Percentiles rank a stretch among this genome's conserved stretches.
Conservation (phyloP, 2,888 invertebrate genomes). For the Nemurella pictetii region DNA sequence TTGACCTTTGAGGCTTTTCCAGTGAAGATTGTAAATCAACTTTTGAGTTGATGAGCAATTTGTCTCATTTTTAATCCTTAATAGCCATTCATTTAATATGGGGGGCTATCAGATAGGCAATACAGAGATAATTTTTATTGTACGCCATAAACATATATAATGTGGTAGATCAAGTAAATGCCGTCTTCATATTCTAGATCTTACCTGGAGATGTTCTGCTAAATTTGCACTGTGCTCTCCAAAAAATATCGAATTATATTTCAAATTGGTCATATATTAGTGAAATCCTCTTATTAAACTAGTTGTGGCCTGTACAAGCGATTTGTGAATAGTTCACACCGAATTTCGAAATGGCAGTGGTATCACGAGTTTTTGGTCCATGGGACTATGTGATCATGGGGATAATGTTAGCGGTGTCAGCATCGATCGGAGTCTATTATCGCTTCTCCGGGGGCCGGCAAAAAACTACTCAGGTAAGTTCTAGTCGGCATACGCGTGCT, state of each 20-base stretch:
- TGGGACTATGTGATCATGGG: constrained; percentile 76
- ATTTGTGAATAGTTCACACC: background rate
- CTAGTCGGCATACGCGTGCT: background rate
- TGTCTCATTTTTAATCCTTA: background rate
- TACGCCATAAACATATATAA: background rate
- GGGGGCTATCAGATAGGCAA: background rate
- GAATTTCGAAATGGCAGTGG: background rate
- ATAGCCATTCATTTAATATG: background rate
- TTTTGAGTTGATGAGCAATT: background rate
- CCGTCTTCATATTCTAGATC: background rate
- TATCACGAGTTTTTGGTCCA: constrained; percentile 39
- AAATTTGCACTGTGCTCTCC: background rate
- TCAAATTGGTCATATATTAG: background rate
- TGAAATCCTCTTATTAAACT: no score
- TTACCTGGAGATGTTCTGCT: background rate
- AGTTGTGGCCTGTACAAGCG: no score
- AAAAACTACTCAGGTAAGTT: constrained; percentile 72
- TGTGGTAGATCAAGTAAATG: background rate
- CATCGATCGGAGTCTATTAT: constrained; percentile 81
- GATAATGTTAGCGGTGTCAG: constrained; percentile 69
- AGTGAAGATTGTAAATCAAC: background rate
- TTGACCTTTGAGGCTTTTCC: background rate
- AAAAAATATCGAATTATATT: background rate
- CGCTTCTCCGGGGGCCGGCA: constrained; percentile 83
- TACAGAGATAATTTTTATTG: background rate